A percentile compares a stretch with the other conserved stretches of the same genome.
Evolutionary conservation across 2,888 invertebrate species (phyloP).

Genomic region (Acheta domesticus): DNA sequence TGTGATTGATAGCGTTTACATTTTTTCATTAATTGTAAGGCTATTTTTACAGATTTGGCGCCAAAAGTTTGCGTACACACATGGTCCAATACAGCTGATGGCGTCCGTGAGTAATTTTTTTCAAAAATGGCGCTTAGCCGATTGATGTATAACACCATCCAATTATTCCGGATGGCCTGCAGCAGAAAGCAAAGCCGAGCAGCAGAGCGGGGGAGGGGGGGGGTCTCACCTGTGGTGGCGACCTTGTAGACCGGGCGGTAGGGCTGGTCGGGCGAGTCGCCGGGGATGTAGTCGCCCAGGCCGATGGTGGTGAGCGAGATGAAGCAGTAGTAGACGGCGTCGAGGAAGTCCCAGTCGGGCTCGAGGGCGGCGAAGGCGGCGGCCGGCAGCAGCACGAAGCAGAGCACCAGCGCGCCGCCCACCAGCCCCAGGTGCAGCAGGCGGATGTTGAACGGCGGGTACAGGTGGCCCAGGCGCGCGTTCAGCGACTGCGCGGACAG

Average conservation of each 20-base stretch:
- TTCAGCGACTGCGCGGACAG: conserved; percentile 56
- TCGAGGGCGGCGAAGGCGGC: conserved; percentile 70
- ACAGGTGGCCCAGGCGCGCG: conserved; percentile 66
- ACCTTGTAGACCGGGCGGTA: conserved; percentile 80
- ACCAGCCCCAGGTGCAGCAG: conserved; percentile 71
- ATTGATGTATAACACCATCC: too few species aligned
- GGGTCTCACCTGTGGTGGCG: conserved; percentile 70
- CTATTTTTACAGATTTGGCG: too few species aligned
- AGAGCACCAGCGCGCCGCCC: conserved; percentile 49
- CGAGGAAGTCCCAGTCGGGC: conserved; percentile 78
- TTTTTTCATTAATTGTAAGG: too few species aligned
- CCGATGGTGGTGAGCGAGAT: conserved; percentile 87
- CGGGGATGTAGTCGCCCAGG: conserved; percentile 85
- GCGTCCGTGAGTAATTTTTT: too few species aligned
- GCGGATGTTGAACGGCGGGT: conserved; percentile 71
- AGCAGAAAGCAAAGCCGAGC: too few species aligned
- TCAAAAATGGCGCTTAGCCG: too few species aligned
- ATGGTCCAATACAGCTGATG: too few species aligned
- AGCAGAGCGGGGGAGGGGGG: too few species aligned
- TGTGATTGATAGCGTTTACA: too few species aligned
- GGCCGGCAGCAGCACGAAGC: conserved; percentile 75
- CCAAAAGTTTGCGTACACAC: too few species aligned
- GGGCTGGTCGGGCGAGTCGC: conserved; percentile 71
- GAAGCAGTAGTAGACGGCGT: conserved; percentile 88
- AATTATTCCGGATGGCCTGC: too few species aligned